These are phyloP conservation scores for Tympanuchus pallidicinctus DNA, from an alignment of 2,113 vertebrate genomes.

Conservation along the genomic window DNA sequence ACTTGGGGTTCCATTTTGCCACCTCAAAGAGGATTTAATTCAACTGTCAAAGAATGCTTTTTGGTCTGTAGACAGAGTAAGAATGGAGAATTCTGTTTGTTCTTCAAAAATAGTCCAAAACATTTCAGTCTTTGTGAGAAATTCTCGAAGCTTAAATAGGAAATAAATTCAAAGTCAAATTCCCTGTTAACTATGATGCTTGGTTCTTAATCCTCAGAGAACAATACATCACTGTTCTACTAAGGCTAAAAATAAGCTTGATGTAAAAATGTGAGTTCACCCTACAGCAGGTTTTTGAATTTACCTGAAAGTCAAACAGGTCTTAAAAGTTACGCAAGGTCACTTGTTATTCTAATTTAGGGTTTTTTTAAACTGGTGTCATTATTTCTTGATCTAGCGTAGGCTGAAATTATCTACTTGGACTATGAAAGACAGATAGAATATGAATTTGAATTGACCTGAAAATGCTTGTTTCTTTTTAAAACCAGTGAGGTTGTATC, in stretches of 20 bases:
- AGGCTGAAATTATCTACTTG: not conserved
- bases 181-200: constrained; percentile 72
- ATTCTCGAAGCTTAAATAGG: constrained; percentile 75
- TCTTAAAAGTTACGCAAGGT: constrained; percentile 72
- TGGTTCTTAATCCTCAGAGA: constrained; percentile 79
- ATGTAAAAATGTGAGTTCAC: constrained; percentile 64
- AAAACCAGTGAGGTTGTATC: not conserved
- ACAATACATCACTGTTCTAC: constrained; percentile 64
- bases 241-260: constrained; percentile 74
- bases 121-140: constrained; percentile 76
- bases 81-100: constrained; percentile 78
- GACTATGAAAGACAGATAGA: not conserved
- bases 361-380: constrained; percentile 1
- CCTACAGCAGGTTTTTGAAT: constrained; percentile 61
- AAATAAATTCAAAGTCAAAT: constrained; percentile 83
- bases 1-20: constrained; percentile 78
- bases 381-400: not conserved
- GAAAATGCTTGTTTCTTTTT: not conserved
- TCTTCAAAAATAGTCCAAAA: constrained; percentile 82
- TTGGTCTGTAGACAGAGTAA: constrained; percentile 73
- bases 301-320: constrained; percentile 74
- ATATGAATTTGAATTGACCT: not conserved
- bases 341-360: constrained; percentile 53
- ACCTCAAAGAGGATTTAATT: constrained; percentile 79
- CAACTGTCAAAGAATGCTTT: constrained; percentile 74